Evolutionary conservation across 2,888 invertebrate genomes (phyloP), one percentile per base, ranked within the genome.

Genomic region (Epinotia ramella): DNA sequence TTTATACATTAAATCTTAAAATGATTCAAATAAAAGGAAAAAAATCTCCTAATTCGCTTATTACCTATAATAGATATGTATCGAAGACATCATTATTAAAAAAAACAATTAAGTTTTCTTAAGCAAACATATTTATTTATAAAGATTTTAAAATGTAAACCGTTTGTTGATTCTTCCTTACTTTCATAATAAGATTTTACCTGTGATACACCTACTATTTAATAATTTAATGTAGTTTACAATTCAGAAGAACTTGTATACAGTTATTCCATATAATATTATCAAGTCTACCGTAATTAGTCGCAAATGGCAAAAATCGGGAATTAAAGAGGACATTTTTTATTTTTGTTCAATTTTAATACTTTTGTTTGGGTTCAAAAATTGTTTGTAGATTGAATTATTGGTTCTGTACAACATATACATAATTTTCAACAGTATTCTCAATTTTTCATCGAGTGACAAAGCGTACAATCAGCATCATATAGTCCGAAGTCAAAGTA

Each of bases 11-110:
- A 24, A 56, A 64, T 56, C 9, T 11, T 33, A 53, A 63, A 16
- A 33, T 33, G 4, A 40, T 56, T 53, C 57, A 44, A 16, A 16
- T 44, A 24, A n/a, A 65, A 46, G 18, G 12, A 18, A 67, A 72
- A n/a, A 44, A 24, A n/a, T 20, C 11, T 16, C 53, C 63, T 70
- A 70, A 46, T 59, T 40, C n/a, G 24, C 20, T 65, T 59, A 71
- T 62, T 79, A 78, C 78, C 7, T 33, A 33, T 44, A 77, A 78
- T 81, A 86, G 88, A 88, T 88, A 88, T 88, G 88, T 88, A 84
- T 87, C 81, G 81, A 84, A 85, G 83, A 87, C 84, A 80, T 75
- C 12, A 44, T 65, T 53, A 24, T 66, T 71, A 11, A 71, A 62
- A 75, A 75, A 13, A 59, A 69, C 46, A n/a, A n/a, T n/a, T n/a